Evolutionary conservation across 2,797 vertebrate genomes (phyloP), one percentile per base, ranked within the genome.

Genomic region (Aplochiton taeniatus): DNA sequence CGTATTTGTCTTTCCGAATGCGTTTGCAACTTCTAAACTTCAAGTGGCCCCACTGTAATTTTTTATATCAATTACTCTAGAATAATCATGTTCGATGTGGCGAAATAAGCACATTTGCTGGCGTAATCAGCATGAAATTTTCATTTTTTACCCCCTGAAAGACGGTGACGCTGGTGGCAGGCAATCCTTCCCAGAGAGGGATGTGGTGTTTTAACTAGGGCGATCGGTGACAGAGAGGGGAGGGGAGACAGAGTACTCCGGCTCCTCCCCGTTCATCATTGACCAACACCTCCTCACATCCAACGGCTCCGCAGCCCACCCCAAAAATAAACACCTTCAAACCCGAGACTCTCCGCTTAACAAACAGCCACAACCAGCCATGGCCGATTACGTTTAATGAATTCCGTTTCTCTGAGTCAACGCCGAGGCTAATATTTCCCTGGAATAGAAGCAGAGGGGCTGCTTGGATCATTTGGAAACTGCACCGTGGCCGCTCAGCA

Each of bases 381-480:
- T 14, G 1, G 58, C 60, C 61, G 75, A 73, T 65, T 57, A 63
- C 17, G 64, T 64, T 53, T 68, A 69, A 73, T 68, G 57, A 67
- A 65, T 68, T 73, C 53, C 67, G 51, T 60, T 68, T 57, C 14
- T 14, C 61, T 47, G 61, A 47, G 54, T 66, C 66, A 73, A 65
- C 63, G 70, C 68, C 69, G 72, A 57, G 61, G 56, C 65, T 73
- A 67, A 74, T 70, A 57, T 65, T 55, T 48, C 53, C 53, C 79
- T n/a, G 20, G 19, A 68, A 59, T 65, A 63, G 63, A 17, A 64
- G 31, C 58, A 42, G 57, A 51, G 54, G 66, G 16, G 50, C 31
- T 61, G 68, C 65, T 56, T 59, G 68, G 70, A 31, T 31, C 2
- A 31, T 31, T 16, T 69, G 61, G 45, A 73, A 70, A 66, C 51